Evolutionary conservation across 2,797 vertebrate species (phyloP).

Genomic region (Rhadinocentrus ornatus): DNA sequence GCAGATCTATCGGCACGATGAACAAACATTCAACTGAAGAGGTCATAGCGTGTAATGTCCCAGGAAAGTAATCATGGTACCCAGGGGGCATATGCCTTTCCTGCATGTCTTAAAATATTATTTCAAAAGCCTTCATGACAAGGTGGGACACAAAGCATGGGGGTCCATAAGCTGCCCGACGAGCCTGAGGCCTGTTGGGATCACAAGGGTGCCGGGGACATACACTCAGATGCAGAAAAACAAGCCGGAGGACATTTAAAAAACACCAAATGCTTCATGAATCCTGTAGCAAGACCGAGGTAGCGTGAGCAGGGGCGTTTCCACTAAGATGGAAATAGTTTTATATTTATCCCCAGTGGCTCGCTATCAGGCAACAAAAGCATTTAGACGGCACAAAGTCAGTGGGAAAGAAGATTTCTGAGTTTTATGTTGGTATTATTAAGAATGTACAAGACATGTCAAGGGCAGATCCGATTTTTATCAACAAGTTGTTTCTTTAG

Average conservation of each 20-base stretch:
- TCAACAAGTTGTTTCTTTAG: too few relatives aligned
- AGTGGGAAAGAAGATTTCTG: constrained; percentile 34
- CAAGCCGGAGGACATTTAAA: constrained; percentile 1
- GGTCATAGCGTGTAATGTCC: constrained; percentile 61
- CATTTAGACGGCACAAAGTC: constrained; percentile 36
- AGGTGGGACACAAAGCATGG: constrained; percentile 18
- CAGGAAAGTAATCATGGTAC: constrained; percentile 61
- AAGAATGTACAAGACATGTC: constrained; percentile 6
- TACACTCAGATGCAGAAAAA: constrained; percentile 8
- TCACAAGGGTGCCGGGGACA: constrained; percentile 9
- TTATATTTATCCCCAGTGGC: constrained; percentile 13
- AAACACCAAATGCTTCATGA: background rate
- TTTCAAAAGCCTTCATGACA: constrained; percentile 41
- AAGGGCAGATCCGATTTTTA: constrained; percentile 24
- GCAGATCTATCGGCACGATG: constrained; percentile 44
- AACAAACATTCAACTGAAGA: constrained; percentile 46
- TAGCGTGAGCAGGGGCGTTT: constrained; percentile 38
- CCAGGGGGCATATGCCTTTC: constrained; percentile 47
- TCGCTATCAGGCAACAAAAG: constrained; percentile 43
- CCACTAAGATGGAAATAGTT: constrained; percentile 49
- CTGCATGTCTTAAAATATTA: constrained; percentile 48
- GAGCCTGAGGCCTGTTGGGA: constrained; percentile 14
- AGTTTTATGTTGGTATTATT: constrained; percentile 27
- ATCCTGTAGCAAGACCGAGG: constrained; percentile 23
- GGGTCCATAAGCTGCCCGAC: constrained; percentile 45